Evolutionary conservation across 2,888 invertebrate genomes (phyloP).

Genomic region (Pristionchus maxplancki): DNA sequence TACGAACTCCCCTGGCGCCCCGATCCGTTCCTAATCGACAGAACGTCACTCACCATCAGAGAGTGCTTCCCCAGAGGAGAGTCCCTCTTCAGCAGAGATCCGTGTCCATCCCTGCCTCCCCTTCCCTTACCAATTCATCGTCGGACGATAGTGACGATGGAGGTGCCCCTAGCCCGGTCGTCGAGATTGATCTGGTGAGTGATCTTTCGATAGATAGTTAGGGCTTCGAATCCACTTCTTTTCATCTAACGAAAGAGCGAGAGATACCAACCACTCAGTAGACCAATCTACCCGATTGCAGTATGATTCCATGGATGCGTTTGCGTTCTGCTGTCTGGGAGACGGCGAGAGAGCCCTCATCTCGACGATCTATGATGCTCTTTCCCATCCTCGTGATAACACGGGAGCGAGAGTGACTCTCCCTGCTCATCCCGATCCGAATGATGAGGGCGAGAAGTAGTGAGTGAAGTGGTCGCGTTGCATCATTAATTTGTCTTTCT

Average conservation of each 20-base stretch:
- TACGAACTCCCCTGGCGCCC: too few species aligned
- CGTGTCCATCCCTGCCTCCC: not conserved
- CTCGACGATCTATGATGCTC: not conserved
- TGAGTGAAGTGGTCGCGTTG: not conserved
- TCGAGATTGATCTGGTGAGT: not conserved
- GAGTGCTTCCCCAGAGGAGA: not conserved
- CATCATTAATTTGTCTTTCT: not conserved
- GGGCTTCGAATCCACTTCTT: too few species aligned
- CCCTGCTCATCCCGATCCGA: not conserved
- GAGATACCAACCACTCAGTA: too few species aligned
- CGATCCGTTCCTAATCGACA: not conserved
- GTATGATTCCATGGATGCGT: too few species aligned
- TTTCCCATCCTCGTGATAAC: not conserved
- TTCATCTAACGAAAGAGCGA: too few species aligned
- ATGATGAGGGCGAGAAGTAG: not conserved
- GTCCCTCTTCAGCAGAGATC: not conserved
- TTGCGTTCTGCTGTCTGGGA: not conserved
- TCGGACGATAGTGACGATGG: not conserved
- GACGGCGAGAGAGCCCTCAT: not conserved
- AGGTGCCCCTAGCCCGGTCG: too few species aligned
- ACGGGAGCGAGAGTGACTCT: not conserved
- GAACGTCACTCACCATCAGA: not conserved
- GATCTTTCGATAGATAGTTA: too few species aligned
- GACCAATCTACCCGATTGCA: too few species aligned
- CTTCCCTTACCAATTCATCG: not conserved